Conservation (phyloP, 2,888 invertebrate genomes). For the Endotricha flammealis region DNA sequence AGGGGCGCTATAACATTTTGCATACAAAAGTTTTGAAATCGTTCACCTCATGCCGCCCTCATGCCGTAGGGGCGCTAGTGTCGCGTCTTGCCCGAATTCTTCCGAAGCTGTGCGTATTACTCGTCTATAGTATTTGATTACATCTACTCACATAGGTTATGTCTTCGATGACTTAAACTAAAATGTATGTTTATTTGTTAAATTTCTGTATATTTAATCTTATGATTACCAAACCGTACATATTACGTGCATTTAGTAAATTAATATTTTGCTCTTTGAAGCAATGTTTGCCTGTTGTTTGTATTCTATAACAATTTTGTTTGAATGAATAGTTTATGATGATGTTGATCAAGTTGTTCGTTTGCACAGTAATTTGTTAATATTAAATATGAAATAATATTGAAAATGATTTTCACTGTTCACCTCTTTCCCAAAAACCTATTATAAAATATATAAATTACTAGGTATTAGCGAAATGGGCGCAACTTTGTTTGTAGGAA, state of each 20-base stretch:
- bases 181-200: constrained; percentile 4
- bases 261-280: constrained; percentile 27
- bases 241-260: constrained; percentile 40
- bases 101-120: too few species aligned
- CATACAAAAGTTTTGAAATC: too few species aligned
- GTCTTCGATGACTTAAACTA: constrained; percentile 2
- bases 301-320: constrained; percentile 64
- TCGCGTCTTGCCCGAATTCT: too few species aligned
- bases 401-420: not conserved
- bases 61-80: too few species aligned
- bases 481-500: too few species aligned
- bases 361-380: constrained; percentile 67
- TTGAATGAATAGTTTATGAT: constrained; percentile 72
- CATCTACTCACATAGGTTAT: too few species aligned
- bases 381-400: constrained; percentile 50
- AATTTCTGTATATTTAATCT: constrained; percentile 10
- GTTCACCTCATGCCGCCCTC: too few species aligned
- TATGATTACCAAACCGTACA: constrained; percentile 54
- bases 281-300: constrained; percentile 44
- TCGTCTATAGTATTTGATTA: too few species aligned
- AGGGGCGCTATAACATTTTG: too few species aligned
- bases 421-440: too few species aligned
- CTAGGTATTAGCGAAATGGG: too few species aligned
- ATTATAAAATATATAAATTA: too few species aligned
- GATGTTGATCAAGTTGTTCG: constrained; percentile 66